These are phyloP conservation scores for Mus spicilegus DNA, from an alignment of 2,113 vertebrate species.

Conservation along the genomic window DNA sequence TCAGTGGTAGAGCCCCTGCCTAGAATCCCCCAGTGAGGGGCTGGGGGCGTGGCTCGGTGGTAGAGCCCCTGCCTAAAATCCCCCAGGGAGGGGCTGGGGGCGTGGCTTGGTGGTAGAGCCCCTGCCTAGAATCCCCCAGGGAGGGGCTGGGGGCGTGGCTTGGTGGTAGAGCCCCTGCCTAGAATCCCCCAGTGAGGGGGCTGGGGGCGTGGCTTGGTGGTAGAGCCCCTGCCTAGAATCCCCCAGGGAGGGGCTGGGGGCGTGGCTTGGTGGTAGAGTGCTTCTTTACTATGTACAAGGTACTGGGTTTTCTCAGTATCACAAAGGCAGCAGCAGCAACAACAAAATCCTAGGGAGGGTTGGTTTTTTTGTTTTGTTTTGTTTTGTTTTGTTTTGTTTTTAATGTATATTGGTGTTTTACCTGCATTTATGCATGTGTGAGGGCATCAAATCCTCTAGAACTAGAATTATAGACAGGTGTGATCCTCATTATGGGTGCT, in stretches of 20 bases:
- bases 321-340: neutral
- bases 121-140: neutral
- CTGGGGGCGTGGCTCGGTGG: neutral
- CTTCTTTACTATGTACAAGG: neutral
- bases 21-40: neutral
- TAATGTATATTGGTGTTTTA: too few relatives aligned
- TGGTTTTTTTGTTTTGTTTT: neutral
- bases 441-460: too few relatives aligned
- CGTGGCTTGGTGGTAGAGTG: neutral
- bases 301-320: neutral
- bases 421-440: too few relatives aligned
- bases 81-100: neutral
- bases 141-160: neutral
- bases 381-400: too few relatives aligned
- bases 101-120: neutral
- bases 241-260: neutral
- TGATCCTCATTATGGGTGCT: too few relatives aligned
- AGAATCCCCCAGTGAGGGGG: neutral
- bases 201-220: neutral
- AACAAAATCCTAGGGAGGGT: neutral
- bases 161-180: neutral
- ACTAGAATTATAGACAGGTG: too few relatives aligned
- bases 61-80: neutral
- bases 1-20: neutral
- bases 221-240: conserved; percentile 2